Evolutionary conservation across 2,113 vertebrate genomes (phyloP), one percentile per base, ranked within the genome.

Genomic region (Poeciliopsis turrubarensis): DNA sequence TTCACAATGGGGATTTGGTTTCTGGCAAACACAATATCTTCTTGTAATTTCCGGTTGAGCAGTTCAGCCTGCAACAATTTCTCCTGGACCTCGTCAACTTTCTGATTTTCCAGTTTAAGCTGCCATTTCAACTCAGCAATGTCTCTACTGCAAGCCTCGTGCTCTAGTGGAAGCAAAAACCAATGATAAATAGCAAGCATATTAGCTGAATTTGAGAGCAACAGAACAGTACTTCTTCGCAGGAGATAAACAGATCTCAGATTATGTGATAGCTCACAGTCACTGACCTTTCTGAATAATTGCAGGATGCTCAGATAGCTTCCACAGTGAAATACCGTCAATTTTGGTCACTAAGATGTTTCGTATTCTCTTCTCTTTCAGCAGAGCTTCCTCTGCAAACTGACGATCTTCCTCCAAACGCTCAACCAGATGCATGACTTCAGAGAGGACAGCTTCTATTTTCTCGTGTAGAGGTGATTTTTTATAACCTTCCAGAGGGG

Each of bases 381-480:
- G 89, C 65, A 97, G 89, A 82, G 94, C 90, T 74, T 95, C 91
- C 88, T 95, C 93, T 81, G 95, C 95, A 68, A 94, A 86, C 90
- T 95, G 93, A 30, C 91, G 75, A 80, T 97, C 95, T 30, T 94
- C 93, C 89, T 97, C 96, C 69, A 98, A 91, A 63, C 89, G 81
- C 89, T 94, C 95, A 81, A 97, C 94, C 85, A 98, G 89, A 79
- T 93, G 85, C 72, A 91, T 85, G 60, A 94, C 94, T 85, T 98
- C 95, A 75, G 92, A 84, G 1, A 97, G 87, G 77, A 97, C 89
- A 51, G 85, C 91, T 84, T 91, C 86, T 82, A 94, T 92, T 88
- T 96, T 91, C 80, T 91, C 88, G 89, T 94, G 89, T 76, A 95
- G 88, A 41, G 93, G 81, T 6, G 78, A 79, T 75, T 80, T 81